phyloP scores from a whole-genome alignment of 2,113 vertebrate genomes.

The Sciurus niger region DNA sequence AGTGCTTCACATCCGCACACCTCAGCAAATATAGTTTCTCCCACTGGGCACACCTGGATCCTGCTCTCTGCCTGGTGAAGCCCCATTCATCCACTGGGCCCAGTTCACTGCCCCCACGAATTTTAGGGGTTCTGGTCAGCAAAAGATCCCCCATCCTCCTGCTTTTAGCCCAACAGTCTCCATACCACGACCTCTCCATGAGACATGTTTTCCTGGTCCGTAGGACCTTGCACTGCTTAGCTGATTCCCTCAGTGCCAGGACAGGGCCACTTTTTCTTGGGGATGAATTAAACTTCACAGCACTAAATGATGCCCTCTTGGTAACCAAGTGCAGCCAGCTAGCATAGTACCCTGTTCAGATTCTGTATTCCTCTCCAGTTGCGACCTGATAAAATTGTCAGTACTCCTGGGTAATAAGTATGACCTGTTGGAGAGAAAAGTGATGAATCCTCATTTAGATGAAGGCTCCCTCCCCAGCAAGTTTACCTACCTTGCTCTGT shows the following conservation, averaged over 20 bases:
- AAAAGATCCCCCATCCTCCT: not conserved
- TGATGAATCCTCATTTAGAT: not conserved
- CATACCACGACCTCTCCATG: not conserved
- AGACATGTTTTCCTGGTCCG: not conserved
- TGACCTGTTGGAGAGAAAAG: not conserved
- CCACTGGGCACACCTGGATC: not conserved
- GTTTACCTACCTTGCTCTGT: not conserved
- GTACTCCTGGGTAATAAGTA: not conserved
- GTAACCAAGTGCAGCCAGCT: too few relatives aligned
- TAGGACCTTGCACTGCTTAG: not conserved
- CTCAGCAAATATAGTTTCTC: not conserved
- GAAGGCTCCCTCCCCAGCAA: not conserved
- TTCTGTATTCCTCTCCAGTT: not conserved
- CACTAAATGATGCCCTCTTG: not conserved
- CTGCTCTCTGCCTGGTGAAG: not conserved
- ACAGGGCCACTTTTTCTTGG: not conserved
- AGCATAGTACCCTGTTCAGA: not conserved
- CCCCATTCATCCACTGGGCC: fast-evolving
- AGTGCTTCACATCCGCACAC: not conserved
- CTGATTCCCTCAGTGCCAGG: not conserved
- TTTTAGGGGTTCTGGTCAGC: not conserved
- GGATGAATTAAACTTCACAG: not conserved
- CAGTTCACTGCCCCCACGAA: not conserved
- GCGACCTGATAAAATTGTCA: not conserved
- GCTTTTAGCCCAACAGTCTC: too few relatives aligned